Evolutionary conservation across 2,888 invertebrate genomes (phyloP).

Genomic region (Galeruca laticollis): DNA sequence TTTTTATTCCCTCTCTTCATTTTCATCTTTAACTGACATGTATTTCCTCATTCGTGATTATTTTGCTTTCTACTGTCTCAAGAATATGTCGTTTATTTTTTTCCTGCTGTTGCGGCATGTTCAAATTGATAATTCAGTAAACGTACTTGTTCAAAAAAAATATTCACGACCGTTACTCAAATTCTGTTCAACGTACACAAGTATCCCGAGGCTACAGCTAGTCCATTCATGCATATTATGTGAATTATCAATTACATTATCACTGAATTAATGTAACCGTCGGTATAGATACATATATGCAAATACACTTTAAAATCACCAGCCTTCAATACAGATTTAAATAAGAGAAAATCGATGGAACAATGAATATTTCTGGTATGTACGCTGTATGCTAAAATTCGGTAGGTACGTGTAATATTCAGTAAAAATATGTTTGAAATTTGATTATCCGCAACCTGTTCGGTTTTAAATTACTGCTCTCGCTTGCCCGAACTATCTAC

Average conservation of each 20-base stretch:
- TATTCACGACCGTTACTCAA: neutral
- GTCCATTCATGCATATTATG: constrained; percentile 2
- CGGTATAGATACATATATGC: constrained; percentile 44
- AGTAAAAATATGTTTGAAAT: constrained; percentile 6
- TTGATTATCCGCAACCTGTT: constrained; percentile 1
- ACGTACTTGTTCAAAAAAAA: too few species aligned
- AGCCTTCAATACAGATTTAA: constrained; percentile 43
- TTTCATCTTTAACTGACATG: too few species aligned
- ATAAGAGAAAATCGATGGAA: constrained; percentile 50
- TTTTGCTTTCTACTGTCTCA: too few species aligned
- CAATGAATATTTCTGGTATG: constrained; percentile 50
- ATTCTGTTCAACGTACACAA: neutral
- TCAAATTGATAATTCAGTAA: too few species aligned
- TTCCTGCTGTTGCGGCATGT: too few species aligned
- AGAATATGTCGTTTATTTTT: too few species aligned
- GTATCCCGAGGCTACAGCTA: neutral
- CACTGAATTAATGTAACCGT: constrained; percentile 58
- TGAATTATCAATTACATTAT: constrained; percentile 60
- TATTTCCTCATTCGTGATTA: too few species aligned
- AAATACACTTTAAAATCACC: constrained; percentile 53
- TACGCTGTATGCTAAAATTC: constrained; percentile 25
- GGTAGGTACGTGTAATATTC: constrained; percentile 15
- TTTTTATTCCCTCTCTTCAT: too few species aligned
- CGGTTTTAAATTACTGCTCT: neutral
- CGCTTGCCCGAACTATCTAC: neutral